These are phyloP conservation scores for Tetramorium simillimum DNA, from an alignment of 1,140 invertebrate genomes.

Conservation along the genomic window DNA sequence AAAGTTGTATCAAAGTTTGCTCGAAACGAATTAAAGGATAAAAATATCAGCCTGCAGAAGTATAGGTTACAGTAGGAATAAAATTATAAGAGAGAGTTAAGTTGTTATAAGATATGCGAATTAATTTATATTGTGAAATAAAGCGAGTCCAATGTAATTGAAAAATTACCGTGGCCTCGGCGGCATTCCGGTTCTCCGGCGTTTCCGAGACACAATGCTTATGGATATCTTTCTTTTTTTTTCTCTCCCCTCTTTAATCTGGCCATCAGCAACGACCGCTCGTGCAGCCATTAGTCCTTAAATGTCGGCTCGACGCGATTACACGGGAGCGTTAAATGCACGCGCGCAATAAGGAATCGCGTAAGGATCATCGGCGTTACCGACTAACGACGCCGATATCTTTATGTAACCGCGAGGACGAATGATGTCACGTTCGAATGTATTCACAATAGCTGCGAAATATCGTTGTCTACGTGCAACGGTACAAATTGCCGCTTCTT, in stretches of 20 bases:
- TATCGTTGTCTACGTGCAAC: slow-evolving; percentile 23
- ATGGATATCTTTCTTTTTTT: background rate
- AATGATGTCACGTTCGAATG: slow-evolving; percentile 77
- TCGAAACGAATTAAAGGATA: background rate
- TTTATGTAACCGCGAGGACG: slow-evolving; percentile 80
- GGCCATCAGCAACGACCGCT: background rate
- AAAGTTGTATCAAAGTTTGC: background rate
- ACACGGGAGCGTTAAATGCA: background rate
- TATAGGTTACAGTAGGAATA: background rate
- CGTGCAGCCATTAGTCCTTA: slow-evolving; percentile 10
- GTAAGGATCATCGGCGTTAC: slow-evolving; percentile 63
- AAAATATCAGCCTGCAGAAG: background rate
- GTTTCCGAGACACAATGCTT: background rate
- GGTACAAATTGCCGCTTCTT: slow-evolving; percentile 24
- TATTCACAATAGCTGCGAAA: slow-evolving; percentile 65
- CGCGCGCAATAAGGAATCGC: background rate
- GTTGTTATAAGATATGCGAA: background rate
- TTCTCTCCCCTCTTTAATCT: background rate
- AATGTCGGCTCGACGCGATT: background rate
- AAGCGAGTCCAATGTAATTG: background rate
- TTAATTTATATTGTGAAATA: slow-evolving; percentile 17
- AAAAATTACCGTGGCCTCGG: background rate
- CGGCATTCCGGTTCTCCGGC: background rate
- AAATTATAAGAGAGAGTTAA: background rate
- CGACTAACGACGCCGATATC: slow-evolving; percentile 42